Evolutionary conservation across 2,888 invertebrate genomes (phyloP), one percentile per base, ranked within the genome.

Genomic region (Aporophyla nigra): DNA sequence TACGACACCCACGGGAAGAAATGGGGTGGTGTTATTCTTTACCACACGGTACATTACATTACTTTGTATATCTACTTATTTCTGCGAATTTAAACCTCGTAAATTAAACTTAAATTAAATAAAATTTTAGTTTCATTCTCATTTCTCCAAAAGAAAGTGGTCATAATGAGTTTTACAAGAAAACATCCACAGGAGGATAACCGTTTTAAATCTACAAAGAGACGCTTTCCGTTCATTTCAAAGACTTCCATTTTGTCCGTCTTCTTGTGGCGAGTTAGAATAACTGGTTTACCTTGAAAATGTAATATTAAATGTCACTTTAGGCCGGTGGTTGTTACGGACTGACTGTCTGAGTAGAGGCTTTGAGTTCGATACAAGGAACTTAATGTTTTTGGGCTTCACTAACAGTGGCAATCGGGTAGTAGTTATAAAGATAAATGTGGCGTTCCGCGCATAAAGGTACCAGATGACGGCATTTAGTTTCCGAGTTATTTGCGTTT

Each of bases 161-260:
- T 14, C n/a, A 33, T 74, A 74, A 61, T 62, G 56, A 61, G 19
- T 53, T 68, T 74, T 61, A 40, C 59, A 58, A 78, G 71, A 74
- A 74, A 78, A 78, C 27, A 46, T 61, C 49, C 14, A 12, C 14
- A 43, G 46, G 51, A 68, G n/a, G 49, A 56, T 71, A 78, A 82
- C 69, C 68, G 56, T 14, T 56, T 71, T 63, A 78, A 78, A 65
- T 74, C 68, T 71, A 74, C 83, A 82, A 83, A 83, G 83, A n/a
- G 51, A 27, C 46, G 51, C 10, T 51, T 56, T 59, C 21, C n/a
- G 69, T 74, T 71, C 43, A 78, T 71, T 71, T 61, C 56, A 65
- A 74, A 78, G 46, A 54, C 43, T 63, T 70, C 21, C 9, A 78
- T 68, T 76, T 59, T 68, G 51, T 63, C 12, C 10, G 33, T 43